Evolutionary conservation across 1,140 invertebrate genomes (phyloP), one percentile per base, ranked within the genome.

Genomic region (Aphidius ervi): DNA sequence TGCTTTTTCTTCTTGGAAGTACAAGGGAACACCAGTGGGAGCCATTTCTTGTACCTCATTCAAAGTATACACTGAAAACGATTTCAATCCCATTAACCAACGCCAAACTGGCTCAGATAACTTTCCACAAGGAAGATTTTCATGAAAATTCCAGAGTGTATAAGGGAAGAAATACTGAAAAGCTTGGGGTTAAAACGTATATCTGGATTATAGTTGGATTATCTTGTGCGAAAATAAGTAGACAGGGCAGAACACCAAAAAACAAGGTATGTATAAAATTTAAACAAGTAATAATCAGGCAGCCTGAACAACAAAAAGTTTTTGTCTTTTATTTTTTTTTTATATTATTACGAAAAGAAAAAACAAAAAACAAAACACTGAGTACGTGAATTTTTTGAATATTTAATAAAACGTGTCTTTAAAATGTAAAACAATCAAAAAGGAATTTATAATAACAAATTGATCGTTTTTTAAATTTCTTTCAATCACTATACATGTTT

Each of bases 141-240:
- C 60, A n/a, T 53, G 46, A 20, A 58, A 58, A 58, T 46, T 39
- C 9, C 43, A 55, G 40, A 46, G 43, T 45, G 43, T 8, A 10
- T 10, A 42, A 43, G 55, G 43, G 37, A 46, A 43, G 31, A 42
- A 10, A 54, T 42, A 31, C 23, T 31, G 23, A 41, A n/a, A 48
- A 37, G 53, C 40, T 10, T 59, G 23, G 46, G 7, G 54, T 53
- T 23, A 46, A 40, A 37, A 46, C 10, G 23, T n/a, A 37, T 41
- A n/a, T 56, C 41, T 23, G 59, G 63, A 64, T 64, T 64, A 64
- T 64, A 55, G 56, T 61, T 49, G 59, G 63, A 64, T 64, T 64
- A 64, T 61, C 55, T 64, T 46, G 48, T 39, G 43, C 31, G 37
- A 9, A 37, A 52, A 52, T 37, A 39, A 52, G 49, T 52, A 9